Conservation (phyloP, 2,797 vertebrate species). For the Leuciscus waleckii region DNA sequence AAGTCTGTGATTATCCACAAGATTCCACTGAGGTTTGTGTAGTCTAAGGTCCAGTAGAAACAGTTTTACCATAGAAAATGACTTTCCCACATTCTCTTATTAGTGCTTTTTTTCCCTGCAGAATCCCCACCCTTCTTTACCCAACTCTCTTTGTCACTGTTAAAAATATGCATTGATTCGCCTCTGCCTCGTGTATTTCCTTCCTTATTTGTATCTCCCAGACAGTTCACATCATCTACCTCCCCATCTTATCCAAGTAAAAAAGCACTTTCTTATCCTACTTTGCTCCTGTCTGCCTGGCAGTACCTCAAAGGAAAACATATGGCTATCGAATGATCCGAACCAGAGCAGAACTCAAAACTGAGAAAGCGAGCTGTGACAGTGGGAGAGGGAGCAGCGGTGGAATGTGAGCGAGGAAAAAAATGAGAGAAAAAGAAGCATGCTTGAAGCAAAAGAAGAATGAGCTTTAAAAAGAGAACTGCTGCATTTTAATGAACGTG, state of each 20-base stretch:
- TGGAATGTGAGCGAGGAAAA: not conserved
- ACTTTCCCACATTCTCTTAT: conserved; percentile 55
- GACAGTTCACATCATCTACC: conserved; percentile 17
- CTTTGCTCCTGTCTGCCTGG: conserved; percentile 39
- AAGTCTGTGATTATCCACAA: conserved; percentile 47
- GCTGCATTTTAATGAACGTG: conserved; percentile 24
- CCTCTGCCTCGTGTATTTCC: not conserved
- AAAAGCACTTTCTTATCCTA: conserved; percentile 16
- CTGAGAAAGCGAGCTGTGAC: conserved; percentile 20
- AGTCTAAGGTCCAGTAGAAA: conserved; percentile 27
- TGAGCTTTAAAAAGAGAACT: conserved; percentile 30
- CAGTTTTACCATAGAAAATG: conserved; percentile 41
- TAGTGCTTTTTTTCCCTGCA: conserved; percentile 32
- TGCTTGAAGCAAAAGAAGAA: conserved; percentile 4
- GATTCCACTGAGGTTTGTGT: conserved; percentile 51
- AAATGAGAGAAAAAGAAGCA: not conserved
- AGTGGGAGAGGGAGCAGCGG: conserved; percentile 10
- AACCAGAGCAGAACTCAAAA: conserved; percentile 22
- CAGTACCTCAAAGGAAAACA: conserved; percentile 52
- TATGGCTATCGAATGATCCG: conserved; percentile 35
- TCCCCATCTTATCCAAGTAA: conserved; percentile 30
- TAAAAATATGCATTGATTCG: conserved; percentile 6
- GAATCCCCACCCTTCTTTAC: not conserved
- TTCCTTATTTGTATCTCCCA: not conserved
- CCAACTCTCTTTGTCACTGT: not conserved